Conservation (phyloP, 2,113 vertebrate species). For the Microtus oregoni region DNA sequence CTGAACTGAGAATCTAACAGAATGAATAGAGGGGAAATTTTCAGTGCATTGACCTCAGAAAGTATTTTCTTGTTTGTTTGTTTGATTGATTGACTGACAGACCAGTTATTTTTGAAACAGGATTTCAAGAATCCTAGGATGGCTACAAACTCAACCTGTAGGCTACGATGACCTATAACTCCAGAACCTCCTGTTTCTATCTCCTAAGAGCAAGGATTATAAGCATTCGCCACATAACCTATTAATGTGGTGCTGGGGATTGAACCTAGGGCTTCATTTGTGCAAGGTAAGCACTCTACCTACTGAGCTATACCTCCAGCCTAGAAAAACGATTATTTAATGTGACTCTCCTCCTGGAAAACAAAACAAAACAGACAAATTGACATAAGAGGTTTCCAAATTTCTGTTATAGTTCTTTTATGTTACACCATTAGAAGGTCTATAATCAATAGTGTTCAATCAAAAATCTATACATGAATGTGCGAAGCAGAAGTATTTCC, state of each 20-base stretch:
- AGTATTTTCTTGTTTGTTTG: not conserved
- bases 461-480: not conserved
- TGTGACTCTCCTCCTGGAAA: not conserved
- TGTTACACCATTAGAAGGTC: not conserved
- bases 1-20: not conserved
- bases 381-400: conserved; percentile 19
- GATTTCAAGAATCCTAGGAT: not conserved
- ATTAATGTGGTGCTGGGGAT: not conserved
- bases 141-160: not conserved
- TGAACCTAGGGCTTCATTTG: not conserved
- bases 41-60: not conserved
- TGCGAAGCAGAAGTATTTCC: not conserved
- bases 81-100: not conserved
- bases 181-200: not conserved
- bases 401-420: not conserved
- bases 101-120: not conserved
- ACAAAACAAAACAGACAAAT: not conserved
- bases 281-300: not conserved
- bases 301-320: not conserved
- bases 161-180: not conserved
- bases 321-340: not conserved
- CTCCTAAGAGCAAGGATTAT: not conserved
- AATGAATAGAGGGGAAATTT: not conserved
- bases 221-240: not conserved
- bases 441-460: not conserved